Evolutionary conservation across 2,888 invertebrate species (phyloP).

Genomic region (Phengaris alcon): DNA sequence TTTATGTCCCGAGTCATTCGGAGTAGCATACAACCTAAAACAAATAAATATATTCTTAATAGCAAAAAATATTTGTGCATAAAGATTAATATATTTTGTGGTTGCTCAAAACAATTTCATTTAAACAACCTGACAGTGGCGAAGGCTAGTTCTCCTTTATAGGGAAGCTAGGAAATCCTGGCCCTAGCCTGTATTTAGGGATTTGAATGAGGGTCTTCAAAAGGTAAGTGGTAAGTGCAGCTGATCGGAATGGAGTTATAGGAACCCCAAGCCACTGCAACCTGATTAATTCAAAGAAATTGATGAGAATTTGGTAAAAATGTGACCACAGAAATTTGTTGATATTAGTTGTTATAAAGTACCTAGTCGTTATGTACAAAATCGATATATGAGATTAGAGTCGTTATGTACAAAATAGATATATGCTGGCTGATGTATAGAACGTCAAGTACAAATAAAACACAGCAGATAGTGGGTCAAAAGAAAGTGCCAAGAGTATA

Average conservation of each 20-base stretch:
- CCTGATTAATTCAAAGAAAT: neutral
- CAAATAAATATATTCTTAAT: constrained; percentile 31
- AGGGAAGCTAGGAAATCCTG: too few relatives aligned
- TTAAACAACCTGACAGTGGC: neutral
- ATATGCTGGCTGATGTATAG: neutral
- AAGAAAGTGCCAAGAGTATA: neutral
- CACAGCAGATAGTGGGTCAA: constrained; percentile 14
- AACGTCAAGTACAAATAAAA: neutral
- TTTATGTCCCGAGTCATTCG: constrained; percentile 59
- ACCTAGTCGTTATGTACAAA: neutral
- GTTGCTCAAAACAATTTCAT: too few relatives aligned
- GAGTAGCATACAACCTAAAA: constrained; percentile 56
- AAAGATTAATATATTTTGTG: neutral
- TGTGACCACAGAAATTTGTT: neutral
- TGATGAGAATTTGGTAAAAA: neutral
- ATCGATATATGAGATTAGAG: too few relatives aligned
- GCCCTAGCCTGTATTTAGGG: too few relatives aligned
- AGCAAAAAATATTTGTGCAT: neutral
- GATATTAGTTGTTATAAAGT: neutral
- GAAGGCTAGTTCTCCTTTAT: too few relatives aligned
- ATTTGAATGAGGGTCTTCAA: too few relatives aligned
- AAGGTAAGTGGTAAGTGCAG: too few relatives aligned
- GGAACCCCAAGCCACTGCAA: neutral
- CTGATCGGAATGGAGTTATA: too few relatives aligned
- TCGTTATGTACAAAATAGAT: too few relatives aligned